Evolutionary conservation across 2,888 invertebrate species (phyloP).

Genomic region (Catocala sponsa): DNA sequence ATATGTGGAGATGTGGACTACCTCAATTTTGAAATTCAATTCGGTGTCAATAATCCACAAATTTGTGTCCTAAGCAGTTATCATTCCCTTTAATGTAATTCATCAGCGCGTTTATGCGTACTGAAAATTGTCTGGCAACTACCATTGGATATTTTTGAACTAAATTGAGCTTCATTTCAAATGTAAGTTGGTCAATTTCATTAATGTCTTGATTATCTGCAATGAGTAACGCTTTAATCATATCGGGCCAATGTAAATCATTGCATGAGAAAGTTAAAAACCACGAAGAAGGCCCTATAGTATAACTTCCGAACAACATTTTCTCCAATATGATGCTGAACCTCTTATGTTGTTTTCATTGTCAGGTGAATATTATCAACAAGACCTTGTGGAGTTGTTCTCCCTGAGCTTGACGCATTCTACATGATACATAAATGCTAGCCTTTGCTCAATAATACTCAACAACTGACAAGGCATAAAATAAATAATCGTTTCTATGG

Average conservation of each 20-base stretch:
- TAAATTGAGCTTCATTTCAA: neutral
- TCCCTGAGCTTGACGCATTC: constrained; percentile 39
- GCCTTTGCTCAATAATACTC: constrained; percentile 48
- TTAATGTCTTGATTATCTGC: neutral
- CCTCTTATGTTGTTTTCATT: constrained; percentile 1
- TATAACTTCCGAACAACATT: neutral
- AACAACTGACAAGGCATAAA: constrained; percentile 49
- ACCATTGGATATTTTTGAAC: neutral
- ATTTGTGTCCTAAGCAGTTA: neutral
- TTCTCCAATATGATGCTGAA: neutral
- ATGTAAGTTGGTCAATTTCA: neutral
- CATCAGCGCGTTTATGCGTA: neutral
- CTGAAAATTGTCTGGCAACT: neutral
- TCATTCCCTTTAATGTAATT: neutral
- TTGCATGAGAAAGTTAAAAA: neutral
- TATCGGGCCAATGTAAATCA: neutral
- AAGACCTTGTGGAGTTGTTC: constrained; percentile 35
- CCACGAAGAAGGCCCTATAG: neutral
- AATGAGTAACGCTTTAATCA: neutral
- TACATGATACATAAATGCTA: constrained; percentile 51
- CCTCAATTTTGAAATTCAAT: neutral
- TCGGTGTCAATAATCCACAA: neutral
- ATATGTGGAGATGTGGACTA: neutral
- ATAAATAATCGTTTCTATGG: neutral
- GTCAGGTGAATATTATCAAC: neutral